These are phyloP conservation scores for Pyxicephalus adspersus DNA, from an alignment of 2,113 vertebrate species.

Conservation along the genomic window DNA sequence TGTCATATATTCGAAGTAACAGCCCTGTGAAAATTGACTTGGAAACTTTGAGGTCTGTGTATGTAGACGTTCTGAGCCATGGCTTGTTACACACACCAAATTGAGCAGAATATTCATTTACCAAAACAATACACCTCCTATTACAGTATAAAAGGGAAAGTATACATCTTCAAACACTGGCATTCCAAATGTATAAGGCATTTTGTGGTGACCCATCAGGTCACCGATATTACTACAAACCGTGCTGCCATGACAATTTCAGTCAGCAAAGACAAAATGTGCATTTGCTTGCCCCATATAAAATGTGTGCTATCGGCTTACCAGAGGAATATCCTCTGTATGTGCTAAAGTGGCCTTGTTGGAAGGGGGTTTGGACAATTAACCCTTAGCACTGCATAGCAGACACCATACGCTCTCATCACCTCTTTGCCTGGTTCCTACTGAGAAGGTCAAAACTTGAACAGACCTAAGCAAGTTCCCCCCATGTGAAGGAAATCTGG, in stretches of 20 bases:
- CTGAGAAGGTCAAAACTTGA: too few species aligned
- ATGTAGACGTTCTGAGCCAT: conserved; percentile 30
- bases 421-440: too few species aligned
- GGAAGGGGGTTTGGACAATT: too few species aligned
- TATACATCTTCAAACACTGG: background rate
- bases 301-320: background rate
- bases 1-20: conserved; percentile 10
- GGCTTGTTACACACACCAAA: conserved; percentile 19
- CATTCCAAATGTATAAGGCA: conserved; percentile 28
- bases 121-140: conserved; percentile 23
- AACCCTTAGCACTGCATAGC: too few species aligned
- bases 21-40: conserved; percentile 31
- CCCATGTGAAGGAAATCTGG: too few species aligned
- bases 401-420: too few species aligned
- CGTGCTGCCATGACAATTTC: too few species aligned
- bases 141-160: conserved; percentile 22
- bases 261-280: background rate
- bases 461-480: too few species aligned
- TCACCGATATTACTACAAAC: conserved; percentile 4
- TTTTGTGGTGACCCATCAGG: conserved; percentile 13
- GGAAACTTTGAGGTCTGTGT: conserved; percentile 39
- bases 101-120: background rate
- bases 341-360: background rate
- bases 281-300: conserved; percentile 1
- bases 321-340: conserved; percentile 1